These are phyloP conservation scores for Scaptomyza caliginosa DNA, from an alignment of 2,888 invertebrate genomes.

Conservation along the genomic window DNA sequence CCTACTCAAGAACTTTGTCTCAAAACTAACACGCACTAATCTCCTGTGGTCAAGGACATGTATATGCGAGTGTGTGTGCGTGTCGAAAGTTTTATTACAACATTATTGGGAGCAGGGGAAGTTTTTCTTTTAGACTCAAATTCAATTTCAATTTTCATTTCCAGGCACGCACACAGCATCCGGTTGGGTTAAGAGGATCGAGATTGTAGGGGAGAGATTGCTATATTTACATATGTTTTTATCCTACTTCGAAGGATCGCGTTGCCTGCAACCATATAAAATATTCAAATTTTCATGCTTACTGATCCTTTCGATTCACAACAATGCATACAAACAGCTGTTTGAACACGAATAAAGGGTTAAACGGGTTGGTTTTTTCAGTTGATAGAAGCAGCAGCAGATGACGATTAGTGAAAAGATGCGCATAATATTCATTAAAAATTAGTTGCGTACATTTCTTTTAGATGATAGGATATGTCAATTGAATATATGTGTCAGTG, in stretches of 20 bases:
- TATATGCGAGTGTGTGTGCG: slow-evolving; percentile 37
- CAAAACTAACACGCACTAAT: slow-evolving; percentile 38
- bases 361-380: slow-evolving; percentile 36
- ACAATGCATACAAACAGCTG: slow-evolving; percentile 58
- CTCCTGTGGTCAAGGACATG: slow-evolving; percentile 62
- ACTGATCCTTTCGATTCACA: slow-evolving; percentile 46
- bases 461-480: slow-evolving; percentile 10
- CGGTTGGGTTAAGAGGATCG: slow-evolving; percentile 22
- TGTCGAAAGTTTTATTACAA: slow-evolving; percentile 57
- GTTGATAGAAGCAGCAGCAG: slow-evolving; percentile 3
- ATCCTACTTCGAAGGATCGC: slow-evolving; percentile 34
- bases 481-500: not conserved
- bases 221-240: slow-evolving; percentile 49
- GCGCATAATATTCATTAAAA: slow-evolving; percentile 27
- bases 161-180: slow-evolving; percentile 65
- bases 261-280: slow-evolving; percentile 13
- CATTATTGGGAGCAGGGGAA: slow-evolving; percentile 40
- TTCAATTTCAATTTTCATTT: slow-evolving; percentile 41
- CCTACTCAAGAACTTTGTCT: slow-evolving; percentile 17
- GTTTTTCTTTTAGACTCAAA: slow-evolving; percentile 10
- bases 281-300: slow-evolving; percentile 50
- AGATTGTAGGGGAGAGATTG: not conserved
- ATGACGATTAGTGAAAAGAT: slow-evolving; percentile 8
- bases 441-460: slow-evolving; percentile 32
- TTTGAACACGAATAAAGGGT: slow-evolving; percentile 48